A percentile compares a stretch with the other conserved stretches of the same genome.
Evolutionary conservation across 2,113 vertebrate genomes (phyloP).

Genomic region (Glareola pratincola): DNA sequence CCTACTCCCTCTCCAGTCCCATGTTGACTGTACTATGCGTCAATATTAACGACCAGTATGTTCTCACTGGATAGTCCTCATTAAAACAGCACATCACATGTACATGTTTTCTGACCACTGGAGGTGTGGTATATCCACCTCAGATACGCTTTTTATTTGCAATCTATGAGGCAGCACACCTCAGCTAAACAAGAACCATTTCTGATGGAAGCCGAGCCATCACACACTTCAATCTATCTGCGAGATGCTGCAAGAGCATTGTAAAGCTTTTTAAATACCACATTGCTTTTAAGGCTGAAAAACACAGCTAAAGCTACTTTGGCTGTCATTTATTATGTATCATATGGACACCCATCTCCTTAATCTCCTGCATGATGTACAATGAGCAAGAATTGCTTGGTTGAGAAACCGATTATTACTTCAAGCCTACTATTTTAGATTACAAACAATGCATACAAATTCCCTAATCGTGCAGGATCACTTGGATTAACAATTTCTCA

Average conservation of each 20-base stretch:
- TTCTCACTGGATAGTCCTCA: neutral
- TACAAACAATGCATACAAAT: neutral
- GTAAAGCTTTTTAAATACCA: conserved; percentile 7
- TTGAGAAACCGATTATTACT: neutral
- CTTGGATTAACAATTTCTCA: conserved; percentile 43
- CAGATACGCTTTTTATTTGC: neutral
- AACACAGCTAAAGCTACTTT: conserved; percentile 1
- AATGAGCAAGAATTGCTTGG: neutral
- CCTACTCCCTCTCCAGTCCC: neutral
- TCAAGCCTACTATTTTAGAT: neutral
- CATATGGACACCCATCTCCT: neutral
- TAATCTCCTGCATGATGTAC: neutral
- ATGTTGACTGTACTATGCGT: accelerated
- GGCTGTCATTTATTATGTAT: neutral
- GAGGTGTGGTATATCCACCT: neutral
- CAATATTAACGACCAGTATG: neutral
- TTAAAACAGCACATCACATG: neutral
- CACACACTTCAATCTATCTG: neutral
- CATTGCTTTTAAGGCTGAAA: conserved; percentile 3
- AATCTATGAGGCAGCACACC: neutral
- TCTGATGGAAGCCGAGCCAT: neutral
- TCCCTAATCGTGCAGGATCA: neutral
- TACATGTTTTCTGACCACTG: neutral
- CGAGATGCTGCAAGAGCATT: neutral
- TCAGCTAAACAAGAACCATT: neutral